A percentile compares a stretch with the other conserved stretches of the same genome.
Conservation (phyloP, 2,113 vertebrate genomes). For the Microtus montanus region DNA sequence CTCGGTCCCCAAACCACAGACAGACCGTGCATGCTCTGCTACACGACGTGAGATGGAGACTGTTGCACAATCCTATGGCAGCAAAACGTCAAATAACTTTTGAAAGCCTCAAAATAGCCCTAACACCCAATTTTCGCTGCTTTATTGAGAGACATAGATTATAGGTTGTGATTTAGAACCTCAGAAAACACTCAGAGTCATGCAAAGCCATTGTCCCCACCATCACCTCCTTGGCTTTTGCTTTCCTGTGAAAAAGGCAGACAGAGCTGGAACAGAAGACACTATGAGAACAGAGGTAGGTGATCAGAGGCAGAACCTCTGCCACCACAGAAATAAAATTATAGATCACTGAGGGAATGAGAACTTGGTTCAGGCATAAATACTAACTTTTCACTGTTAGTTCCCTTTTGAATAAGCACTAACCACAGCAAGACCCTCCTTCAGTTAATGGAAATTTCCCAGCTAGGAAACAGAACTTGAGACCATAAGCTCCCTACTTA, state of each 20-base stretch:
- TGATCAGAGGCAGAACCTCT: background rate
- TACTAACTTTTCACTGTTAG: background rate
- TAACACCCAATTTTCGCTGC: background rate
- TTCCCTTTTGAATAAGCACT: background rate
- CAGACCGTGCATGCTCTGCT: background rate
- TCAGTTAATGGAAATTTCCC: background rate
- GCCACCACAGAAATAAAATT: background rate
- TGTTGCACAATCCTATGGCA: background rate
- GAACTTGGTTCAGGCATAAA: background rate
- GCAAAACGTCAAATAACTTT: too few relatives aligned
- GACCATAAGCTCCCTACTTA: background rate
- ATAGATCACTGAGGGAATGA: background rate
- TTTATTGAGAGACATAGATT: background rate
- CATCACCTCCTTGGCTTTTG: fast-evolving
- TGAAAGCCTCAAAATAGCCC: background rate
- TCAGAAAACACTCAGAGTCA: background rate
- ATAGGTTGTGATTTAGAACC: background rate
- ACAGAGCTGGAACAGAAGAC: background rate
- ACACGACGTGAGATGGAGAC: background rate
- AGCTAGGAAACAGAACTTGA: background rate
- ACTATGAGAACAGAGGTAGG: background rate
- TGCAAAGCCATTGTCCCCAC: background rate
- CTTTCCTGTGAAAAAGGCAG: background rate
- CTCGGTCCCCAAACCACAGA: background rate
- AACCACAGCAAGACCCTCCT: background rate